These are phyloP conservation scores for Drosophila hydei DNA, from an alignment of 1,140 invertebrate species.

Conservation along the genomic window DNA sequence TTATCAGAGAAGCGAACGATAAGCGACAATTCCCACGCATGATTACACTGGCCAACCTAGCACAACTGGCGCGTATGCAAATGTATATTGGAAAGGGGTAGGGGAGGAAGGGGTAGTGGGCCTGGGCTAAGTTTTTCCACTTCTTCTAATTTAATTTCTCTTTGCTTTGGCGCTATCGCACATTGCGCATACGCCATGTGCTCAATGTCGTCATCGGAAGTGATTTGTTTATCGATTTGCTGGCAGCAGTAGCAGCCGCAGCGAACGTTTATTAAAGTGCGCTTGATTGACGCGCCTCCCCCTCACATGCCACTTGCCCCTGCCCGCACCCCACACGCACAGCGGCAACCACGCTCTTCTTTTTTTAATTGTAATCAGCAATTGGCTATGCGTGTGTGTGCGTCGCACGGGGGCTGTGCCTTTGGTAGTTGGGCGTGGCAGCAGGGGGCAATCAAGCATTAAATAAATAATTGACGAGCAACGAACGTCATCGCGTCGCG, in stretches of 20 bases:
- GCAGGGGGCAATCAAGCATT: conserved; percentile 49
- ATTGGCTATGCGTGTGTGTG: too few relatives aligned
- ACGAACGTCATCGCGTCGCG: conserved; percentile 31
- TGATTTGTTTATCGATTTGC: conserved; percentile 67
- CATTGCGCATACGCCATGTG: conserved; percentile 72
- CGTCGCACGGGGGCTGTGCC: conserved; percentile 3
- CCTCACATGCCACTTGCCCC: background rate
- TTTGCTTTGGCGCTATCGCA: conserved; percentile 20
- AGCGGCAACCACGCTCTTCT: background rate
- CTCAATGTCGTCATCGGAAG: conserved; percentile 68
- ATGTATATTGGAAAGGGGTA: too few relatives aligned
- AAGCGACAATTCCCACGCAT: conserved; percentile 45
- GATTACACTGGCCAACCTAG: conserved; percentile 27
- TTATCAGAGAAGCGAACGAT: conserved; percentile 27
- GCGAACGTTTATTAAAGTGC: conserved; percentile 20
- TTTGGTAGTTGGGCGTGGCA: conserved; percentile 15
- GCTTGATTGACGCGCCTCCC: conserved; percentile 36
- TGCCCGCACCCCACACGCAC: background rate
- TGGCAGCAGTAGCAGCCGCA: conserved; percentile 8
- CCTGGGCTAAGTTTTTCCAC: background rate
- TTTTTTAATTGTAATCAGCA: conserved; percentile 36
- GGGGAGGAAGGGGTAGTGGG: background rate
- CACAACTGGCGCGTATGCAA: conserved; percentile 42
- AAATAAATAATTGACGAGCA: conserved; percentile 53
- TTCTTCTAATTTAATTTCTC: background rate